phyloP scores from a whole-genome alignment of 2,113 vertebrate species.

The Tympanuchus pallidicinctus region DNA sequence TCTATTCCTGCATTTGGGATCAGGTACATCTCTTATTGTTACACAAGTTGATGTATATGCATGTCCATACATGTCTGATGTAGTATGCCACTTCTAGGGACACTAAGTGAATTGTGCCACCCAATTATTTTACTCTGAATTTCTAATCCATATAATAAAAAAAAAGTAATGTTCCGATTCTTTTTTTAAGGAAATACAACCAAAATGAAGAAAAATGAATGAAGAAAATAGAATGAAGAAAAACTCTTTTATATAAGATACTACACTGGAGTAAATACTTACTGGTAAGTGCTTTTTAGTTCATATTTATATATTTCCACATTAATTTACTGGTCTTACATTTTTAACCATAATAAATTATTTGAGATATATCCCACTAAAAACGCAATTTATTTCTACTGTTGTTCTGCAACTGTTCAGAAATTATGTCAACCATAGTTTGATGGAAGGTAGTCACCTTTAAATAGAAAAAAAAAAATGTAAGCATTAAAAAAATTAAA shows the following conservation, averaged over 20 bases:
- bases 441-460: neutral
- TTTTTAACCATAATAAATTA: neutral
- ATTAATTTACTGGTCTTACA: neutral
- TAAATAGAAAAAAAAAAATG: neutral
- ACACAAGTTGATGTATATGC: rapidly evolving
- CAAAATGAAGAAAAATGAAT: neutral
- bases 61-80: neutral
- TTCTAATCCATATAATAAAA: neutral
- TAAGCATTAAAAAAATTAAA: neutral
- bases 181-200: neutral
- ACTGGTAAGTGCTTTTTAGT: neutral
- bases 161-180: neutral
- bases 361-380: neutral
- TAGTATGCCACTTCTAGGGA: neutral
- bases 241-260: neutral
- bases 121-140: neutral
- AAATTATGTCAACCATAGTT: neutral
- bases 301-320: neutral
- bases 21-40: neutral
- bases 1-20: neutral
- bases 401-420: neutral
- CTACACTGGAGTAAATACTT: neutral
- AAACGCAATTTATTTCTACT: neutral
- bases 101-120: neutral
- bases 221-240: neutral